A percentile compares a stretch with the other conserved stretches of the same genome.
These are phyloP conservation scores for Choloepus didactylus DNA, from an alignment of 2,797 vertebrate species.

Conservation along the genomic window DNA sequence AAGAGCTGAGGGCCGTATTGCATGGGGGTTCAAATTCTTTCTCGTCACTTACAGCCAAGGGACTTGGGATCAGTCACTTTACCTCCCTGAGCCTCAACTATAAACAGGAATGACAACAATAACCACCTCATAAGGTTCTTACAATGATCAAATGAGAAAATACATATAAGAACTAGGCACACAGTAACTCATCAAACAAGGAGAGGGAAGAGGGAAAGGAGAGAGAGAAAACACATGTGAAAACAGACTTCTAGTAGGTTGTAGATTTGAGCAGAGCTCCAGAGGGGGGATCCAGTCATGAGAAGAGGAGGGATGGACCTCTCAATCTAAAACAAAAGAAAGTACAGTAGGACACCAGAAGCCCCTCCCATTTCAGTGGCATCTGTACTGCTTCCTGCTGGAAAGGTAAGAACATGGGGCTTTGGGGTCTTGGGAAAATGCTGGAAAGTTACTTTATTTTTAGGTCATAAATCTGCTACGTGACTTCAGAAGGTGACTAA, in stretches of 20 bases:
- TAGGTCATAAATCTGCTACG: conserved; percentile 57
- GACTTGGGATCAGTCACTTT: neutral
- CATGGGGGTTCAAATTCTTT: neutral
- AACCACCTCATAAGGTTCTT: neutral
- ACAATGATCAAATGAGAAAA: neutral
- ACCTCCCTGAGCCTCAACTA: neutral
- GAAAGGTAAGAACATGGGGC: neutral
- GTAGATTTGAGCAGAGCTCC: neutral
- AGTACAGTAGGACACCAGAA: neutral
- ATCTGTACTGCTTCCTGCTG: neutral
- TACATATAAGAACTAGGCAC: neutral
- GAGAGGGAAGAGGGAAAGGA: neutral
- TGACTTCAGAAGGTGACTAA: conserved; percentile 69
- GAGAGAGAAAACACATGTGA: neutral
- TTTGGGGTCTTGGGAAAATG: conserved; percentile 2
- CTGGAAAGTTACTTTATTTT: conserved; percentile 64
- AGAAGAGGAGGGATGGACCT: neutral
- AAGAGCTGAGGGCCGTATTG: neutral
- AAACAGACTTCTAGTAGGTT: neutral
- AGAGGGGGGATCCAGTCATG: neutral
- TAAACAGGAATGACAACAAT: neutral
- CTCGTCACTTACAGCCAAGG: neutral
- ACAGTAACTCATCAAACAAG: neutral
- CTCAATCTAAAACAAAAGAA: neutral
- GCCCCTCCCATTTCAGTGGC: neutral